Evolutionary conservation across 2,797 vertebrate species (phyloP), one percentile per base, ranked within the genome.

Genomic region (Molossus alvarezi): DNA sequence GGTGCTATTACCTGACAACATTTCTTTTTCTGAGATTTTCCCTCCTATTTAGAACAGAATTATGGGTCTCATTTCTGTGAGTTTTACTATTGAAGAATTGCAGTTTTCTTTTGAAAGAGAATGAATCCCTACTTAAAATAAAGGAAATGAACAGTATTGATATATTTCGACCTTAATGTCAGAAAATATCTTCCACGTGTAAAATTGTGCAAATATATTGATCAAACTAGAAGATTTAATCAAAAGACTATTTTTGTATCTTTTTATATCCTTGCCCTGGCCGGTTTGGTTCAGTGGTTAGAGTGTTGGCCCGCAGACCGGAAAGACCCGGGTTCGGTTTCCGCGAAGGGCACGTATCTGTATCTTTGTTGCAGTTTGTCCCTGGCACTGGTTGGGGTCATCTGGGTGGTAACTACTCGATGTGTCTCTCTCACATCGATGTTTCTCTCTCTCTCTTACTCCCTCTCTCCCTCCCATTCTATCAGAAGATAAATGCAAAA

Each of bases 71-170:
- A 60, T 23, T 82, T 96, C 48, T 79, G n/a, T 85, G 37, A 96
- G 18, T 58, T 62, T 83, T 37, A 72, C 7, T 33, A 9, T 0
- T 55, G 12, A 94, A 57, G 57, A 77, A 91, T 82, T 29, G 83
- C 13, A 89, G 25, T 29, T 76, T 92, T 81, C 55, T 23, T 96
- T 58, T 88, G 65, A 94, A 76, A 33, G 60, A 17, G 27, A 97
- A 96, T 60, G 27, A 73, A 95, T 88, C 25, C 37, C 18, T 80
- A 94, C 62, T 45, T 45, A 62, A 95, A 93, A 90, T 57, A 95
- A 37, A 72, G 33, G 0, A 85, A 60, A 60, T 10, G 80, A 90
- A 93, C 67, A 92, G 73, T 37, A 82, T 1, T 73, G 76, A 94
- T 62, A 41, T 55, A 77, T 77, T 90, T 90, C 76, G 41, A 80